Percentiles rank a stretch among this genome's conserved stretches.
Evolutionary conservation across 2,888 invertebrate species (phyloP).

Genomic region (Vannuccia rotundouncinata): DNA sequence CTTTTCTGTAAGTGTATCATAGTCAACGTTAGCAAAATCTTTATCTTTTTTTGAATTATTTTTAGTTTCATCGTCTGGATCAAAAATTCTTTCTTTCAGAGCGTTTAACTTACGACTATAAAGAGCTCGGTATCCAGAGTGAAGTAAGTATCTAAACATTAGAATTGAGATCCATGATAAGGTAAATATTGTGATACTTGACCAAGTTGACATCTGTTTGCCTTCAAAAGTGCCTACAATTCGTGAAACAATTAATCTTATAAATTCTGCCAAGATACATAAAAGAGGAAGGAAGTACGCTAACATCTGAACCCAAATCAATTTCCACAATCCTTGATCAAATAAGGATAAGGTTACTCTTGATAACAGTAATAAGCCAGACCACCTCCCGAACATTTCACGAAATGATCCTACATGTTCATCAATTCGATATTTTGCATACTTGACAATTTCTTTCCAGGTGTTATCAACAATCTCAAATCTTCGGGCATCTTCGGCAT

Average conservation of each 20-base stretch:
- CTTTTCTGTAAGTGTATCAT: neutral
- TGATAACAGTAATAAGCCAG: neutral
- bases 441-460: neutral
- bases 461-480: slow-evolving; percentile 11
- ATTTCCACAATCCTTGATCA: neutral
- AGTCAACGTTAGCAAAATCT: neutral
- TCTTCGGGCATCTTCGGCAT: neutral
- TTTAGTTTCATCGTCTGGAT: neutral
- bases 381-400: neutral
- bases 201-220: neutral
- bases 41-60: neutral
- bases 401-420: neutral
- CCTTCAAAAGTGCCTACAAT: neutral
- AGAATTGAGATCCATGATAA: neutral
- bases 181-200: neutral
- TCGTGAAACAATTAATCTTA: neutral
- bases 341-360: neutral
- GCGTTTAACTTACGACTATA: neutral
- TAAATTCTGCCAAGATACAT: neutral
- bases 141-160: neutral
- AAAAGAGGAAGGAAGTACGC: neutral
- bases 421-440: neutral
- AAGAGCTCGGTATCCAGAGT: neutral
- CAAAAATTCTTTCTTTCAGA: neutral
- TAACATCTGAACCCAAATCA: neutral